These are phyloP conservation scores for Resseliella maxima DNA, from an alignment of 2,888 invertebrate species.

Conservation along the genomic window DNA sequence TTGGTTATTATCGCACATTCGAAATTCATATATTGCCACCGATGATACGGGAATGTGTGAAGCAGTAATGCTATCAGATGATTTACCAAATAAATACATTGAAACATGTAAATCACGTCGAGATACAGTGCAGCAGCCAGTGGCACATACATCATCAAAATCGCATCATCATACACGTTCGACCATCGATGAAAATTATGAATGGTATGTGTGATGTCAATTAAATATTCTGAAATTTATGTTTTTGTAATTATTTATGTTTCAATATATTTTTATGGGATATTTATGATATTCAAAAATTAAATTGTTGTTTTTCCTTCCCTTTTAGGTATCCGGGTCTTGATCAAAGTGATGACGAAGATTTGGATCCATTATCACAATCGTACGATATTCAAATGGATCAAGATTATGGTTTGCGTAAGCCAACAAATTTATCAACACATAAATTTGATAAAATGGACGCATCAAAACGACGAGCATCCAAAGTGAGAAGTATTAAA, in stretches of 20 bases:
- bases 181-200: constrained; percentile 68
- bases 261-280: too few species aligned
- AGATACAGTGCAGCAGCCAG: constrained; percentile 61
- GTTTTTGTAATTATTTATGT: too few species aligned
- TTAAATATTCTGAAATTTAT: too few species aligned
- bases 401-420: constrained; percentile 72
- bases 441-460: constrained; percentile 90
- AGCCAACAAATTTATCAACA: constrained; percentile 88
- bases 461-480: constrained; percentile 82
- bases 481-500: constrained; percentile 80
- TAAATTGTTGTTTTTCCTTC: too few species aligned
- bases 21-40: constrained; percentile 93
- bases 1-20: constrained; percentile 91
- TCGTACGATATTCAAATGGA: constrained; percentile 84
- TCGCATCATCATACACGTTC: constrained; percentile 61
- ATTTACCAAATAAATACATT: constrained; percentile 75
- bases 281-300: too few species aligned
- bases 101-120: background rate
- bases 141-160: constrained; percentile 62
- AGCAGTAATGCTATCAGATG: constrained; percentile 88
- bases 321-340: constrained; percentile 85
- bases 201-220: too few species aligned
- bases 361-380: constrained; percentile 74
- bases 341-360: constrained; percentile 83
- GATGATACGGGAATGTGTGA: constrained; percentile 97